These are phyloP conservation scores for Limnephilus lunatus DNA, from an alignment of 2,888 invertebrate species.

Conservation along the genomic window DNA sequence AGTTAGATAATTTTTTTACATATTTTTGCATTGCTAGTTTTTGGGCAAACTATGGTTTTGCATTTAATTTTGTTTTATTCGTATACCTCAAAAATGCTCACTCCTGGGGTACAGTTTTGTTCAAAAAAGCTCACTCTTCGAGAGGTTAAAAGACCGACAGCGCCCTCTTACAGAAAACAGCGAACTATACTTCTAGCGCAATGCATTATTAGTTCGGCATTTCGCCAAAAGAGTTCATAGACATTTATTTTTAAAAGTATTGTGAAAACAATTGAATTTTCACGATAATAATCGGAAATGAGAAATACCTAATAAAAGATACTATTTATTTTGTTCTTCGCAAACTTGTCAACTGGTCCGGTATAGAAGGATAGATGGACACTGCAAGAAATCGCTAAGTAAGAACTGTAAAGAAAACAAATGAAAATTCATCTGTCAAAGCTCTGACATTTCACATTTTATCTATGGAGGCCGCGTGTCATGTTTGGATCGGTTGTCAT, in stretches of 20 bases:
- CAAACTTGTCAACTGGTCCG: neutral
- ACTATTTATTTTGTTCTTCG: neutral
- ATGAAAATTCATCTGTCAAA: slow-evolving; percentile 34
- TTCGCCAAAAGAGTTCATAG: neutral
- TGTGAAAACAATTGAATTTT: neutral
- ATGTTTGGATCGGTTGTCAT: slow-evolving; percentile 56
- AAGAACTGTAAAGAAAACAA: neutral
- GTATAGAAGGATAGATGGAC: neutral
- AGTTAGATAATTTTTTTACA: no score
- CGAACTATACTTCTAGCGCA: neutral
- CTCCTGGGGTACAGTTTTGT: no score
- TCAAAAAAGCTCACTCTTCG: no score
- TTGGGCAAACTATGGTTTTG: no score
- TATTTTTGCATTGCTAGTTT: no score
- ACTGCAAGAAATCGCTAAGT: neutral
- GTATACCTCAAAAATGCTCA: no score
- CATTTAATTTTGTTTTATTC: no score
- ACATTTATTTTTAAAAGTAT: neutral
- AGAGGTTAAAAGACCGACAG: neutral
- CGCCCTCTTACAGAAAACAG: neutral
- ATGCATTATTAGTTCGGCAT: neutral
- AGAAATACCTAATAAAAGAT: no score
- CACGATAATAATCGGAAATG: neutral
- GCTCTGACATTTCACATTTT: neutral
- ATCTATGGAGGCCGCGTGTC: slow-evolving; percentile 56